Conservation (phyloP, 2,797 vertebrate genomes). For the Podargus strigoides region DNA sequence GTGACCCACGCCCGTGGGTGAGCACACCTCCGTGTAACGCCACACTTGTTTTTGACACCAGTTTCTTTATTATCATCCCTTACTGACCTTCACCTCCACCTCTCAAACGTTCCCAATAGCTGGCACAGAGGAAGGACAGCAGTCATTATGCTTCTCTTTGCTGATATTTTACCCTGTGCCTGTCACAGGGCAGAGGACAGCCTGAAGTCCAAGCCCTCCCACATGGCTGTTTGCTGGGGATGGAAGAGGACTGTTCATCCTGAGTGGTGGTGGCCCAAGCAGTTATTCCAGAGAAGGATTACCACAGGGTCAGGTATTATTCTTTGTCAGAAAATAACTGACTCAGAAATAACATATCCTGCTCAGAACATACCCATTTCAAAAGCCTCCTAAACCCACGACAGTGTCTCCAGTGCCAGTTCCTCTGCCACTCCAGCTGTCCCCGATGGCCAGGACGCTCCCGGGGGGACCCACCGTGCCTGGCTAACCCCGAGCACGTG, state of each 20-base stretch:
- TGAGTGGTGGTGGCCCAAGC: accelerated
- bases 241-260: background rate
- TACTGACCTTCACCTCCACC: background rate
- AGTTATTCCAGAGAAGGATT: background rate
- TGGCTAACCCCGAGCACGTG: background rate
- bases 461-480: accelerated
- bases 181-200: background rate
- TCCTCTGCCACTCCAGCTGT: background rate
- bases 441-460: background rate
- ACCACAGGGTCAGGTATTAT: background rate
- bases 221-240: background rate
- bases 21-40: accelerated
- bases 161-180: background rate
- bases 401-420: accelerated
- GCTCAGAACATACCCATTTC: background rate
- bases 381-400: background rate
- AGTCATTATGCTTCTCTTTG: background rate
- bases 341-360: background rate
- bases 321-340: background rate
- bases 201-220: background rate
- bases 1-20: accelerated
- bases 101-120: background rate
- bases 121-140: background rate
- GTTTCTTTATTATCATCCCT: background rate
- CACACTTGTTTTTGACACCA: background rate